These are phyloP conservation scores for Troides oblongomaculatus DNA, from an alignment of 2,888 invertebrate species.

Conservation along the genomic window DNA sequence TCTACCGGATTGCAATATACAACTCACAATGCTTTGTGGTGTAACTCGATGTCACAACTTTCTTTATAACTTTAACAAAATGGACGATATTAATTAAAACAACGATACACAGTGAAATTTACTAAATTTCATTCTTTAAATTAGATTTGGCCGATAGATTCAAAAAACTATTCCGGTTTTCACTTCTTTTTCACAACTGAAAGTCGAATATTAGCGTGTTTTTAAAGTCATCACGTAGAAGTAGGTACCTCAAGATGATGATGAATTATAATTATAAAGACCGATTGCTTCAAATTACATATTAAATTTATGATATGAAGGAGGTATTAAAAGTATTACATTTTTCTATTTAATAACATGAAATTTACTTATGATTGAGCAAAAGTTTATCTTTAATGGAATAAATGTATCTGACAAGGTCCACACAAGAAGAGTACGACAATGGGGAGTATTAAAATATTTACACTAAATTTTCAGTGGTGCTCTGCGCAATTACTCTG, in stretches of 20 bases:
- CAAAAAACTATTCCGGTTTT: no score
- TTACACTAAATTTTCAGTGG: slow-evolving; percentile 20
- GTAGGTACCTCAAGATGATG: no score
- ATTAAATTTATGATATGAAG: slow-evolving; percentile 30
- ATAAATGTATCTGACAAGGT: slow-evolving; percentile 21
- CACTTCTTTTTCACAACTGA: no score
- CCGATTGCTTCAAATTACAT: slow-evolving; percentile 31
- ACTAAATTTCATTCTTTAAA: background rate
- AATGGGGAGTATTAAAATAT: slow-evolving; percentile 24
- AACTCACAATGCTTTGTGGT: slow-evolving; percentile 31
- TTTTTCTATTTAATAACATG: slow-evolving; percentile 1
- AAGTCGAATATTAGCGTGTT: no score
- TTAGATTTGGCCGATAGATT: no score
- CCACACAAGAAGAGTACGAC: slow-evolving; percentile 19
- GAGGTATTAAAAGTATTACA: slow-evolving; percentile 44
- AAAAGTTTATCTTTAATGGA: slow-evolving; percentile 57
- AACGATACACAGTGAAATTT: background rate
- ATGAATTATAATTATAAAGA: slow-evolving; percentile 8
- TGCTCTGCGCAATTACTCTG: slow-evolving; percentile 8
- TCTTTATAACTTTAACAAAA: background rate
- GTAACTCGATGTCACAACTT: slow-evolving; percentile 17
- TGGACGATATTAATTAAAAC: background rate
- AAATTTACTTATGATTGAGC: slow-evolving; percentile 64
- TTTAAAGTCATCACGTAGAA: no score
- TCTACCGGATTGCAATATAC: slow-evolving; percentile 36